These are phyloP conservation scores for Cercocebus atys DNA, from an alignment of 2,113 vertebrate genomes.

Conservation along the genomic window DNA sequence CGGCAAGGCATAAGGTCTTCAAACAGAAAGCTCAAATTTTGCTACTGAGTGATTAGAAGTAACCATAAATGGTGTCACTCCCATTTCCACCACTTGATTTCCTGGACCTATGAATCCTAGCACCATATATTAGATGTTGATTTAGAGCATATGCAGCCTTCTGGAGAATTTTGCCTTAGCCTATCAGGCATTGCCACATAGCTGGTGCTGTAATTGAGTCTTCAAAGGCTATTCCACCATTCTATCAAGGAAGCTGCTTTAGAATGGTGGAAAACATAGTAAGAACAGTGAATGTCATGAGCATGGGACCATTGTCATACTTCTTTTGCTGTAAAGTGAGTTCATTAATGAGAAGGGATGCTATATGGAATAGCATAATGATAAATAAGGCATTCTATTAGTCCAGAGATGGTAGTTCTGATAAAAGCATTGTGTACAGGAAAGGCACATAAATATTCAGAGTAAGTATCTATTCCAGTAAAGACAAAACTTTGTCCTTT, in stretches of 20 bases:
- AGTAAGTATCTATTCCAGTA: background rate
- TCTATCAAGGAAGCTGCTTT: background rate
- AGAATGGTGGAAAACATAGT: background rate
- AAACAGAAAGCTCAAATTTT: background rate
- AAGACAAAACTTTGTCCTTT: background rate
- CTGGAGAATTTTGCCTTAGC: background rate
- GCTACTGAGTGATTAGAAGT: background rate
- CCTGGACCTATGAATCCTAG: background rate
- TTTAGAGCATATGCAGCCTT: background rate
- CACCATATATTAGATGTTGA: background rate
- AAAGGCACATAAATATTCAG: background rate
- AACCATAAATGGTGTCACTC: background rate
- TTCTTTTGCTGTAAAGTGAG: background rate
- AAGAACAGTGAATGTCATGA: background rate
- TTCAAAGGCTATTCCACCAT: background rate
- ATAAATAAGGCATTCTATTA: background rate
- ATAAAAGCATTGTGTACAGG: background rate
- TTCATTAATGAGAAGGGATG: background rate
- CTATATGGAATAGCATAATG: background rate
- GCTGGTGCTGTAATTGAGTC: background rate
- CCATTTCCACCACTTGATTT: background rate
- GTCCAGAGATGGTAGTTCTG: background rate
- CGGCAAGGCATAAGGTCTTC: background rate
- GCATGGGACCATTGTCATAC: background rate
- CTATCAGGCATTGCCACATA: background rate